These are phyloP conservation scores for Polia nebulosa DNA, from an alignment of 2,888 invertebrate genomes.

Conservation along the genomic window DNA sequence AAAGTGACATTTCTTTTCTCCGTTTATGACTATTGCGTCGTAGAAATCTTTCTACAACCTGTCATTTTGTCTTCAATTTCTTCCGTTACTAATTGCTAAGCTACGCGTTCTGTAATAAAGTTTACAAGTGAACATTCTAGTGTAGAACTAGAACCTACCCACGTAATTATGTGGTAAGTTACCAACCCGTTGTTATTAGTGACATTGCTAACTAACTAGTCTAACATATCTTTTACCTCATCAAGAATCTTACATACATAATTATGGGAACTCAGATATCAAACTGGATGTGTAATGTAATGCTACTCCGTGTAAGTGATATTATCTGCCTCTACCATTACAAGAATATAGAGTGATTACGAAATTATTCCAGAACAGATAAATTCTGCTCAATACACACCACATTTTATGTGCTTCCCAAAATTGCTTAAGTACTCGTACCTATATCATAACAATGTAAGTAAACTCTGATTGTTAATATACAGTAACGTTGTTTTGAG, in stretches of 20 bases:
- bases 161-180: conserved; percentile 15
- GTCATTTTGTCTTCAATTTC: background rate
- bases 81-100: background rate
- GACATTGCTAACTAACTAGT: conserved; percentile 41
- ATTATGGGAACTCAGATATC: conserved; percentile 46
- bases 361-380: conserved; percentile 1
- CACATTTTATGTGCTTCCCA: background rate
- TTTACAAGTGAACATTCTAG: background rate
- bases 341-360: conserved; percentile 9
- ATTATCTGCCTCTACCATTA: conserved; percentile 17
- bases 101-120: background rate
- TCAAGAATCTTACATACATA: conserved; percentile 38
- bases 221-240: conserved; percentile 34
- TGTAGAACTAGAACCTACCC: too few species aligned
- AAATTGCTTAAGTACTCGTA: too few species aligned
- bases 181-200: conserved; percentile 11
- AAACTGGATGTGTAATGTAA: conserved; percentile 30
- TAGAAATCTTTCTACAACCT: background rate
- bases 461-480: too few species aligned
- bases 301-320: conserved; percentile 29
- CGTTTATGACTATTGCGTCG: background rate
- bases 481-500: too few species aligned
- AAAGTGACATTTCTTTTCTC: background rate
- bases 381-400: background rate
- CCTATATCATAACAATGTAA: too few species aligned